Conservation (phyloP, 2,888 invertebrate species). For the Cheiracanthium punctorium region DNA sequence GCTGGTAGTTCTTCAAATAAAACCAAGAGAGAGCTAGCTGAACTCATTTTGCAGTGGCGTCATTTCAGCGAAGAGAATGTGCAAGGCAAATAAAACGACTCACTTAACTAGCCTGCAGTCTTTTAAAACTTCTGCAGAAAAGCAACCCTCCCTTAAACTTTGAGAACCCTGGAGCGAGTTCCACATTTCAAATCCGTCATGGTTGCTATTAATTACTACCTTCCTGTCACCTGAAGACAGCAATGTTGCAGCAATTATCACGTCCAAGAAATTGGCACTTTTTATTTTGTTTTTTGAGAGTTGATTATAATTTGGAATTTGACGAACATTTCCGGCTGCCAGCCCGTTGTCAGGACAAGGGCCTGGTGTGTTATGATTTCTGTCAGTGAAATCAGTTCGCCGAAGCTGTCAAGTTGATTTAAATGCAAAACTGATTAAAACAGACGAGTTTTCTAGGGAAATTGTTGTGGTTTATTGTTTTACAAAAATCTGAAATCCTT, state of each 20-base stretch:
- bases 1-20: constrained; percentile 2
- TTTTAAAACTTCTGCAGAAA: not conserved
- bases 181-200: constrained; percentile 32
- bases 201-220: constrained; percentile 60
- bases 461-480: too few relatives aligned
- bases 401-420: not conserved
- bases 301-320: not conserved
- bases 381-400: not conserved
- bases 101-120: constrained; percentile 49
- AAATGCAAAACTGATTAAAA: not conserved
- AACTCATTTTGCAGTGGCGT: not conserved
- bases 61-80: constrained; percentile 22
- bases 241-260: not conserved
- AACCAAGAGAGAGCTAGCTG: not conserved
- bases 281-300: not conserved
- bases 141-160: not conserved
- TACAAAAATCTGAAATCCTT: too few relatives aligned
- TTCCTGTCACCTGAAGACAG: constrained; percentile 44
- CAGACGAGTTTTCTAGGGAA: not conserved
- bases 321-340: constrained; percentile 4
- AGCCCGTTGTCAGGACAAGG: not conserved
- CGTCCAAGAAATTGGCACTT: not conserved
- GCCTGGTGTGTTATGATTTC: not conserved
- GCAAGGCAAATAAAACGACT: constrained; percentile 48
- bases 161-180: not conserved